Evolutionary conservation across 2,888 invertebrate genomes (phyloP).

Genomic region (Nymphalis c-album): DNA sequence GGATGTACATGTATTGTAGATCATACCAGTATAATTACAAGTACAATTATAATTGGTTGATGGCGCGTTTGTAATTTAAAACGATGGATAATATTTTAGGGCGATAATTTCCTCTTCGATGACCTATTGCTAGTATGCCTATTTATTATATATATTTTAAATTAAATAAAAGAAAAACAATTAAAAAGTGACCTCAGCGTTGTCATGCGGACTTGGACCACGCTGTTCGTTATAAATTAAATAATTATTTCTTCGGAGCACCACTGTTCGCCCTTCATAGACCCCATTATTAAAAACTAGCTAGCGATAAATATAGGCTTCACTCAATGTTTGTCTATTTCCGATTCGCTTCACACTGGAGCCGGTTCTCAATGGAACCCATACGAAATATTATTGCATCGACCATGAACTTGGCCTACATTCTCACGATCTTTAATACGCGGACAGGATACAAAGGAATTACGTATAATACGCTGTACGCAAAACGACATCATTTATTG

Average conservation of each 20-base stretch:
- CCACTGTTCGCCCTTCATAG: not conserved
- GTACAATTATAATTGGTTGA: too few relatives aligned
- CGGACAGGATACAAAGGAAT: constrained; percentile 56
- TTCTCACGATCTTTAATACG: constrained; percentile 68
- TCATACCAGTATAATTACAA: too few relatives aligned
- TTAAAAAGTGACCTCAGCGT: too few relatives aligned
- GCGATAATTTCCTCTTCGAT: too few relatives aligned
- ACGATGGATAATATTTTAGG: too few relatives aligned
- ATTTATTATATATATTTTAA: too few relatives aligned
- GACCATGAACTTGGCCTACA: constrained; percentile 74
- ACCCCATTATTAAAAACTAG: not conserved
- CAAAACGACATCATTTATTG: constrained; percentile 55
- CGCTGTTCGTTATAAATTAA: too few relatives aligned
- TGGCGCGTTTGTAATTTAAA: too few relatives aligned
- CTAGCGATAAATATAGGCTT: not conserved
- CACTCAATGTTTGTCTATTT: constrained; percentile 37
- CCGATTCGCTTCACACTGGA: constrained; percentile 50
- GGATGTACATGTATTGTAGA: too few relatives aligned
- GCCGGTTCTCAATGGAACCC: constrained; percentile 52
- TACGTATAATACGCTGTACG: constrained; percentile 57
- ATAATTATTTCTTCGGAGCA: not conserved
- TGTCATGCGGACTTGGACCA: too few relatives aligned
- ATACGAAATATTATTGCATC: constrained; percentile 48
- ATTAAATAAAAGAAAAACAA: too few relatives aligned
- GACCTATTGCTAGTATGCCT: too few relatives aligned